Percentiles rank a stretch among this genome's conserved stretches.
phyloP scores from a whole-genome alignment of 2,888 invertebrate species.

The Epirrhoe tristata region DNA sequence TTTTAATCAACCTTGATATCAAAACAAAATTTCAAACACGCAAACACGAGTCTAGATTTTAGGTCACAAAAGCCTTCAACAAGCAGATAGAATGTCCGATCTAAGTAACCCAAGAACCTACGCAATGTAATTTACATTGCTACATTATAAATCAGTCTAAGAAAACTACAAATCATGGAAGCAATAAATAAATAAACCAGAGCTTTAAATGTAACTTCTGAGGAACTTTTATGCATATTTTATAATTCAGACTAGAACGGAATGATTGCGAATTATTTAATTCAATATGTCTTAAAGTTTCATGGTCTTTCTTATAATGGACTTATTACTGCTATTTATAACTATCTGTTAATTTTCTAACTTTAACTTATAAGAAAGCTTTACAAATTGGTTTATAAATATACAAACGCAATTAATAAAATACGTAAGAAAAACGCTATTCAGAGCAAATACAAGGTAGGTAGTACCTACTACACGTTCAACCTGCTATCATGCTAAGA shows the following conservation, averaged over 20 bases:
- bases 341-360: too few species aligned
- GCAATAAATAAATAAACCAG: conserved; percentile 31
- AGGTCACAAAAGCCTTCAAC: conserved; percentile 65
- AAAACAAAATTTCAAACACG: conserved; percentile 28
- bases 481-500: background rate
- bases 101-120: conserved; percentile 65
- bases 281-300: background rate
- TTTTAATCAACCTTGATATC: conserved; percentile 1
- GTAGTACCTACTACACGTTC: background rate
- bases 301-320: background rate
- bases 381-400: background rate
- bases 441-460: background rate
- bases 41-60: conserved; percentile 49
- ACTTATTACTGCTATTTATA: too few species aligned
- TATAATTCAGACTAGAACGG: background rate
- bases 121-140: conserved; percentile 65
- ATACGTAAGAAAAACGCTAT: background rate
- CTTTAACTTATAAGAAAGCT: too few species aligned
- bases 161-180: conserved; percentile 37
- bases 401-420: background rate
- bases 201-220: conserved; percentile 26
- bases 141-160: conserved; percentile 44
- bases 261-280: background rate
- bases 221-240: background rate
- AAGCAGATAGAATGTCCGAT: conserved; percentile 69